Base-by-base conservation (phyloP, 2,797 vertebrate species). In the Cyclopterus lumpus region DNA sequence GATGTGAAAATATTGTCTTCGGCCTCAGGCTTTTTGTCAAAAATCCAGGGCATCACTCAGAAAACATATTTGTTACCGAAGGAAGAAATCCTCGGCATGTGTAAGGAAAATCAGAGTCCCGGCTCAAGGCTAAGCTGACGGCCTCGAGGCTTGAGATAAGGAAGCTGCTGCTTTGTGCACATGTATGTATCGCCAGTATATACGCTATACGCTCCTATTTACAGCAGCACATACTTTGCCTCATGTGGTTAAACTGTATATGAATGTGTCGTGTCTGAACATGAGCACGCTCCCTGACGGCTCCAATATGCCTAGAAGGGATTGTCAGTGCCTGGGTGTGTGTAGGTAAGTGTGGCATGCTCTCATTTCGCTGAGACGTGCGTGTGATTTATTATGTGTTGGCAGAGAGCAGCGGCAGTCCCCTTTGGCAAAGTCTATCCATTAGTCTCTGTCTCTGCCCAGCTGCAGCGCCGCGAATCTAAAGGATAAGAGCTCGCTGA, bases 361-460 rank as follows among this genome's bases (percentile, higher is more conserved):
- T 26, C 36, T 51, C 6, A 68, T 77, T 66, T 72, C 36, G 57
- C n/a, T n/a, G 10, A 36, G 38, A 67, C 28, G 26, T 28, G 26
- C 28, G 53, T 55, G 53, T 42, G 62, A n/a, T n/a, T n/a, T n/a
- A n/a, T n/a, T 57, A 22, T 71, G 53, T 48, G 70, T 77, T 66
- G 58, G 60, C 30, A 73, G 82, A 75, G 76, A 81, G 77, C 75
- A 72, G 73, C 65, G 68, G 70, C 30, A 58, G 49, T 73, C 81
- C 86, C 76, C 22, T 59, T 49, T 46, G 79, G 83, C 84, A 68
- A 65, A 76, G 83, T 71, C 78, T 82, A 58, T 78, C 87, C 74
- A 91, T 91, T 88, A 86, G 86, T 88, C 79, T 75, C 67, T 88
- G 81, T 83, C 81, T 77, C 49, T 46, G 77, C 62, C 34, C 48